A percentile compares a stretch with the other conserved stretches of the same genome.
Evolutionary conservation across 2,888 invertebrate species (phyloP).

Genomic region (Drosophila longiperda): DNA sequence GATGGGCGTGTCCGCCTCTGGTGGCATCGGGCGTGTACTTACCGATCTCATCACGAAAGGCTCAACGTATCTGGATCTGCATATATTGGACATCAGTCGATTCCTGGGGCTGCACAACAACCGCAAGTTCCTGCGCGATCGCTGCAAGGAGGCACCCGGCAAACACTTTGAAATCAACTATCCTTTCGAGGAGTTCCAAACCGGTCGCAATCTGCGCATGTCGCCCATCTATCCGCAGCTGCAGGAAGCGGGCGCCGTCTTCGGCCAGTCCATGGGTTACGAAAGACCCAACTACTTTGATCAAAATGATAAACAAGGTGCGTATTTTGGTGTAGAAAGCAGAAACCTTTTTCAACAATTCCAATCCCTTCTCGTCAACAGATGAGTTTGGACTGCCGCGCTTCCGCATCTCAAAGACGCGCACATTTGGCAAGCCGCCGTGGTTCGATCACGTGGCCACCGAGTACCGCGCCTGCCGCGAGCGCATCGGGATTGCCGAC

Average conservation of each 20-base stretch:
- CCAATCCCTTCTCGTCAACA: constrained; percentile 40
- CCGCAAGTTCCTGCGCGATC: constrained; percentile 94
- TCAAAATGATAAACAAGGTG: constrained; percentile 85
- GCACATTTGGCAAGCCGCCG: constrained; percentile 95
- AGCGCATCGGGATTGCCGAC: constrained; percentile 96
- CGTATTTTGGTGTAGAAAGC: constrained; percentile 11
- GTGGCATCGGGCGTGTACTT: constrained; percentile 96
- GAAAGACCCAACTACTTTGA: constrained; percentile 98
- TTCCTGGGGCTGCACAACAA: constrained; percentile 98
- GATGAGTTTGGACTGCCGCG: constrained; percentile 83
- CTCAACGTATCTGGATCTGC: constrained; percentile 92
- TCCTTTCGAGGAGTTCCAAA: constrained; percentile 94
- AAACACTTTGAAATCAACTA: constrained; percentile 92
- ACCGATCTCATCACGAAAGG: constrained; percentile 95
- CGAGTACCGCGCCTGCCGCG: constrained; percentile 97
- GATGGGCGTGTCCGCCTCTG: constrained; percentile 97
- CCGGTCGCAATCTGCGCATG: constrained; percentile 95
- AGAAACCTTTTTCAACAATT: neutral
- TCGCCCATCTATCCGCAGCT: constrained; percentile 97
- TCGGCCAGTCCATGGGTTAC: constrained; percentile 99
- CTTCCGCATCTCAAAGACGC: constrained; percentile 90
- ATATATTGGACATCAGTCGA: constrained; percentile 94
- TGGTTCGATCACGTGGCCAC: constrained; percentile 95
- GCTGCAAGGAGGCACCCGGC: constrained; percentile 97
- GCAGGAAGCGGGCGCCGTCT: constrained; percentile 95